phyloP scores from a whole-genome alignment of 2,113 vertebrate genomes.

The Cyprichromis sp. region DNA sequence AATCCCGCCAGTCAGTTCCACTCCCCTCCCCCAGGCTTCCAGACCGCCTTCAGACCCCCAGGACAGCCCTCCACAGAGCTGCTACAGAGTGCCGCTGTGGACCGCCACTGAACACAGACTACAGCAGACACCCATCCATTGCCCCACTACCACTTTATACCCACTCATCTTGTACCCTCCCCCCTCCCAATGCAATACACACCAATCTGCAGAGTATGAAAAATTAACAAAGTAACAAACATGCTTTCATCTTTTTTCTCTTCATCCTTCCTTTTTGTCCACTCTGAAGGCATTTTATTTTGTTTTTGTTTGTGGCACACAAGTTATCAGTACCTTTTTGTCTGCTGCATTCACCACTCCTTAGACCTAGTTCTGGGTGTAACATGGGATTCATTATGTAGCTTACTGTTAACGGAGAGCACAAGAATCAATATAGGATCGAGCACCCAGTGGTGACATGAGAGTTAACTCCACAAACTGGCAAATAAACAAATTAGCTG shows the following conservation, averaged over 20 bases:
- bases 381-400: constrained; percentile 20
- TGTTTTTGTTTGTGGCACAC: constrained; percentile 78
- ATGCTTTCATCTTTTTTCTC: constrained; percentile 76
- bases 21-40: constrained; percentile 96
- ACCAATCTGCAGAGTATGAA: constrained; percentile 81
- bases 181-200: constrained; percentile 62
- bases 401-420: constrained; percentile 37
- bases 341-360: constrained; percentile 56
- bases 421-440: constrained; percentile 22
- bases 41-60: constrained; percentile 97
- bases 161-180: constrained; percentile 43
- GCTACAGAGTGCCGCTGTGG: constrained; percentile 96
- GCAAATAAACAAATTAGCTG: constrained; percentile 42
- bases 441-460: constrained; percentile 19
- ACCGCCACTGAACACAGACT: constrained; percentile 89
- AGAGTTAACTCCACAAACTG: constrained; percentile 42
- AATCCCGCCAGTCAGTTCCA: constrained; percentile 88
- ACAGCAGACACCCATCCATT: constrained; percentile 49
- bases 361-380: constrained; percentile 36
- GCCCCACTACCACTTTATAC: constrained; percentile 49
- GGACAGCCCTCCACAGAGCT: constrained; percentile 97
- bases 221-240: constrained; percentile 75
- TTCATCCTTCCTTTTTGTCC: constrained; percentile 50
- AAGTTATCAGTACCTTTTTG: constrained; percentile 20
- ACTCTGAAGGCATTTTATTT: constrained; percentile 58